These are phyloP conservation scores for Caenorhabditis auriculariae DNA, from an alignment of 2,888 invertebrate genomes.

Conservation along the genomic window DNA sequence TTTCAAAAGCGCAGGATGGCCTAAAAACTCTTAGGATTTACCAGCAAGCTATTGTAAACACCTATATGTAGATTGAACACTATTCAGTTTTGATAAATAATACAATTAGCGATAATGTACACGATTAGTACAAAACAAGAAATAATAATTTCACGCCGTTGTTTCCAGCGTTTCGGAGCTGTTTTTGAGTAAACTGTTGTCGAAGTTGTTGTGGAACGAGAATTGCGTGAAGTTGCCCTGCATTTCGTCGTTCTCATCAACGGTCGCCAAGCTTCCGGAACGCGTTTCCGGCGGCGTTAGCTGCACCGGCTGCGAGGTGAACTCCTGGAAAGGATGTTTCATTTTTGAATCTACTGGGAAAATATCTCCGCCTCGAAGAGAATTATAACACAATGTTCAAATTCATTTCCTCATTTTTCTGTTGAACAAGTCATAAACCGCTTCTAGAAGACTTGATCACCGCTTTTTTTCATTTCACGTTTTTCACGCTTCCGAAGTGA, in stretches of 20 bases:
- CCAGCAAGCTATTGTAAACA: no score
- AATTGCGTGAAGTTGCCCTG: conserved; percentile 76
- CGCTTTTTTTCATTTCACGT: no score
- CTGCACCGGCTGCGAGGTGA: conserved; percentile 94
- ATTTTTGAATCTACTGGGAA: not conserved
- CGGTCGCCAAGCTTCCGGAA: conserved; percentile 70
- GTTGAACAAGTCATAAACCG: no score
- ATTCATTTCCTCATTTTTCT: not conserved
- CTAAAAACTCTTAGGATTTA: no score
- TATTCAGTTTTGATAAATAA: no score
- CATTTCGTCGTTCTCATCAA: conserved; percentile 70
- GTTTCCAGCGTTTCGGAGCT: not conserved
- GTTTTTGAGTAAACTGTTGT: conserved; percentile 16
- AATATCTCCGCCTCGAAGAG: no score
- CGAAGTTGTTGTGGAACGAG: conserved; percentile 68
- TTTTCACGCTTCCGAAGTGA: no score
- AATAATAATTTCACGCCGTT: not conserved
- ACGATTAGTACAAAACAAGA: no score
- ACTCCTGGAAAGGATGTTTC: conserved; percentile 79
- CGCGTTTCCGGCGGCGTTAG: conserved; percentile 80
- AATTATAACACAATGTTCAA: not conserved
- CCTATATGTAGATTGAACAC: no score
- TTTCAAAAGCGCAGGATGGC: no score
- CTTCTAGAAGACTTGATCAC: no score
- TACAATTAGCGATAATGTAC: no score